Conservation (phyloP, 2,888 invertebrate genomes). For the Drosophila anomelani region DNA sequence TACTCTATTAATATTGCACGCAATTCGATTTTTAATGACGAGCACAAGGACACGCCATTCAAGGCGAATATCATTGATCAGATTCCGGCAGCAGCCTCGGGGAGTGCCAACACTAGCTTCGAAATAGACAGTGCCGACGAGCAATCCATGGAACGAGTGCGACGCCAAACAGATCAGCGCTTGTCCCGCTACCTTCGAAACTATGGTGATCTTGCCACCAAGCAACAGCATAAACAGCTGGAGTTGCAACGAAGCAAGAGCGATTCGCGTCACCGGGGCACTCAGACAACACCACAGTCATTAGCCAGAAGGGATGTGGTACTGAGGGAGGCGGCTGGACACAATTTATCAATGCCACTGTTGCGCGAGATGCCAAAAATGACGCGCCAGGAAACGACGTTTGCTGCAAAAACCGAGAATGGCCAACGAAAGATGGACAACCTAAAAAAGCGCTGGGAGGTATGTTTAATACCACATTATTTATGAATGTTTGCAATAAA, state of each 20-base stretch:
- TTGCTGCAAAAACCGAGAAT: constrained; percentile 29
- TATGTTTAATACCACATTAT: constrained; percentile 54
- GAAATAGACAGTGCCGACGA: constrained; percentile 73
- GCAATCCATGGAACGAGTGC: constrained; percentile 74
- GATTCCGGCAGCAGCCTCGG: constrained; percentile 51
- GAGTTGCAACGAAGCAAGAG: constrained; percentile 64
- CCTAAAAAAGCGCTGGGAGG: constrained; percentile 86
- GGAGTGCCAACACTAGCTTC: constrained; percentile 65
- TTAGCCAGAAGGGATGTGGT: constrained; percentile 78
- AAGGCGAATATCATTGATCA: constrained; percentile 59
- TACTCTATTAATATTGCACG: constrained; percentile 80
- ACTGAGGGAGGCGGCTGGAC: constrained; percentile 77
- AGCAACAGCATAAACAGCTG: constrained; percentile 44
- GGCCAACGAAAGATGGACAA: constrained; percentile 72
- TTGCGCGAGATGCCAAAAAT: constrained; percentile 86
- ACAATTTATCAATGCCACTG: constrained; percentile 87
- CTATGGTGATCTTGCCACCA: constrained; percentile 80
- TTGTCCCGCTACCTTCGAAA: constrained; percentile 82
- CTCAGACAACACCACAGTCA: constrained; percentile 79
- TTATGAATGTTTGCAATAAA: neutral
- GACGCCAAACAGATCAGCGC: constrained; percentile 77
- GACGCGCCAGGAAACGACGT: constrained; percentile 76
- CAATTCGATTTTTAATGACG: constrained; percentile 80
- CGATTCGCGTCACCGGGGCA: constrained; percentile 77
- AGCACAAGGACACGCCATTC: constrained; percentile 63